Base-by-base conservation (phyloP, 2,888 invertebrate species). In the Herminia tarsipennalis region DNA sequence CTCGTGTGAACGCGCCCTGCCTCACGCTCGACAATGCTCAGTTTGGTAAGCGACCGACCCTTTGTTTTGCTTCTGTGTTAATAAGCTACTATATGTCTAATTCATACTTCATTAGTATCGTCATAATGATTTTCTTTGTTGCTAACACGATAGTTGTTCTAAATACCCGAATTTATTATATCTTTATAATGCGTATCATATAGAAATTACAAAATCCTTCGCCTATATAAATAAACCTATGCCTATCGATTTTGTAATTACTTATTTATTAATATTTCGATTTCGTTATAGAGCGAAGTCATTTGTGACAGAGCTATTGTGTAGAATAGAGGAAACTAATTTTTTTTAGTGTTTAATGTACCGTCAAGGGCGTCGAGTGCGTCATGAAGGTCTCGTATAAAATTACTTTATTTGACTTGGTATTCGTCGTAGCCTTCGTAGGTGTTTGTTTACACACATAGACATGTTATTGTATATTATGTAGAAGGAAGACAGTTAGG, bases 11-110 rank as follows among this genome's bases (percentile, higher is more conserved):
- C 66, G 85, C 68, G 64, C 88, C 84, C 24, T 71, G 76, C 38
- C 74, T 82, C 16, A 76, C 81, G 29, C 76, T 76, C 70, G 86
- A 89, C 76, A 80, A 89, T 88, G 91, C 78, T 75, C 83, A 81
- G 64, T 86, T 87, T 72, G 89, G 90, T 90, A 52, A 83, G 87
- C 70, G 17, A 39, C 3, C 14, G 18, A 35, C 28, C 30, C 43
- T 46, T 61, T 55, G 50, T 53, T 63, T 55, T 57, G 56, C 52
- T 62, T 59, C 37, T 46, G 35, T 62, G 53, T 58, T 61, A 50
- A 41, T 37, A 52, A 66, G 59, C 65, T 66, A 66, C 22, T 59
- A 34, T 53, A 48, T 58, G 50, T 62, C 47, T 14, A 43, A 50
- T 36, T 41, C 29, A 54, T 46, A 38, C 44, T 38, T 50, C 28